Conservation (phyloP, 2,888 invertebrate genomes). For the Acrobasis repandana region DNA sequence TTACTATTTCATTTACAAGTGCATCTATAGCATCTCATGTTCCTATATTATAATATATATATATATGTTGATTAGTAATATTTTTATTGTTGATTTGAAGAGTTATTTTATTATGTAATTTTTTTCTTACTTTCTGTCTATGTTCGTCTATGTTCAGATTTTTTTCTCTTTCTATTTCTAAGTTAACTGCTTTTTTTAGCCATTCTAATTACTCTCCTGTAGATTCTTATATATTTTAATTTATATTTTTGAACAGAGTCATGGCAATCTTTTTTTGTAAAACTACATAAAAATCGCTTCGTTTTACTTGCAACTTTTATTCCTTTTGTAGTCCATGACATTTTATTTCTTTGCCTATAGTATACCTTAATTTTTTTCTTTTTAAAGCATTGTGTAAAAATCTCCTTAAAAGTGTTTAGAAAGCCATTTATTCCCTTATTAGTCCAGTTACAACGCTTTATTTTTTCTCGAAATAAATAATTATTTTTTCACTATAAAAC, state of each 20-base stretch:
- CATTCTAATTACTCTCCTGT: background rate
- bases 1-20: background rate
- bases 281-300: background rate
- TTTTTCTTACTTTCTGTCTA: background rate
- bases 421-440: background rate
- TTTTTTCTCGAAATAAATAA: background rate
- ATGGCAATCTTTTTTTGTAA: background rate
- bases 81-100: background rate
- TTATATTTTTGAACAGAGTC: background rate
- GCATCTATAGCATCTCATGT: slow-evolving; percentile 15
- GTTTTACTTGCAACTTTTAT: slow-evolving; percentile 7
- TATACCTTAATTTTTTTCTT: background rate
- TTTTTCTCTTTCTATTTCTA: background rate
- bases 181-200: background rate
- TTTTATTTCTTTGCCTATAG: background rate
- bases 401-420: background rate
- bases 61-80: background rate
- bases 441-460: background rate
- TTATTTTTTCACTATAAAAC: background rate
- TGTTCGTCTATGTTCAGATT: background rate
- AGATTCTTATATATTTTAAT: slow-evolving; percentile 2
- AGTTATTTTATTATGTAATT: background rate
- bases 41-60: background rate
- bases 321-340: background rate
- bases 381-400: background rate